Evolutionary conservation across 2,797 vertebrate genomes (phyloP).

Genomic region (Artibeus lituratus): DNA sequence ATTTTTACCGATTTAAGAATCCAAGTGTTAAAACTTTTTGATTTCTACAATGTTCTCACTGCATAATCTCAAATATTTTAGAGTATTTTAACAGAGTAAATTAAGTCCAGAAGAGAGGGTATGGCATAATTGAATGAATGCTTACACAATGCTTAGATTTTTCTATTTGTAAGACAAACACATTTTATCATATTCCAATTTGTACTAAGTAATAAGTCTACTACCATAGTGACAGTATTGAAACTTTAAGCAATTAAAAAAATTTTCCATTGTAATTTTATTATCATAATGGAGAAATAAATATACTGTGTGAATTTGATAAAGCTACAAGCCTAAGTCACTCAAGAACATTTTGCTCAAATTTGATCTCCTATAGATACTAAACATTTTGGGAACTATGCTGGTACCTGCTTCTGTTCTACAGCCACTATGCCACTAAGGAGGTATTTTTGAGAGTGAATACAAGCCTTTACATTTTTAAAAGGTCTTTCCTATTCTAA

Average conservation of each 20-base stretch:
- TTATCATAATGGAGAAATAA: constrained; percentile 6
- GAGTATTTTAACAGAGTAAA: not conserved
- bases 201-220: not conserved
- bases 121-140: not conserved
- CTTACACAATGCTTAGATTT: not conserved
- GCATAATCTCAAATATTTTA: constrained; percentile 35
- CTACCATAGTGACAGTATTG: not conserved
- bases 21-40: not conserved
- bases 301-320: not conserved
- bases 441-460: not conserved
- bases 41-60: not conserved
- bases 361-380: not conserved
- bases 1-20: constrained; percentile 32
- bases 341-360: not conserved
- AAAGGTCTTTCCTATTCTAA: constrained; percentile 18
- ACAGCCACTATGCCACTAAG: not conserved
- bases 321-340: not conserved
- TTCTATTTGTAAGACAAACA: not conserved
- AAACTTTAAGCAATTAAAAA: constrained; percentile 18
- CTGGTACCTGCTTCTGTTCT: not conserved
- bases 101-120: not conserved
- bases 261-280: not conserved
- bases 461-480: not conserved
- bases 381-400: constrained; percentile 9
- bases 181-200: constrained; percentile 4